Percentiles rank a stretch among this genome's conserved stretches.
These are phyloP conservation scores for Lagopus muta DNA, from an alignment of 2,113 vertebrate species.

Conservation along the genomic window DNA sequence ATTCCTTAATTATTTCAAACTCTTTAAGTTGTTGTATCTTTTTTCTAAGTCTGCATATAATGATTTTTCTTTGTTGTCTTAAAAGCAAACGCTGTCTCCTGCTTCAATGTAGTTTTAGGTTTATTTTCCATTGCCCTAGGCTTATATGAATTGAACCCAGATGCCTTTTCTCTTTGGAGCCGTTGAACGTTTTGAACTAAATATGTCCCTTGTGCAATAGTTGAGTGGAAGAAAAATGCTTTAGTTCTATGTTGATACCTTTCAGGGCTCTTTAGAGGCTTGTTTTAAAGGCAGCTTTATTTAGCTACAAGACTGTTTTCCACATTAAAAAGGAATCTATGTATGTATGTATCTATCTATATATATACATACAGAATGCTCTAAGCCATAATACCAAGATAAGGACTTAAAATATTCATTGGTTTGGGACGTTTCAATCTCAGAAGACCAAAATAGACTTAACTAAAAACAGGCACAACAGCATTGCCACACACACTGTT, in stretches of 20 bases:
- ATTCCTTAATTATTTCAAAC: not conserved
- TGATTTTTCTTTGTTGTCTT: not conserved
- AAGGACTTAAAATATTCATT: not conserved
- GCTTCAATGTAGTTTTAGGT: not conserved
- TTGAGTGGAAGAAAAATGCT: conserved; percentile 34
- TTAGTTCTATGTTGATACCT: not conserved
- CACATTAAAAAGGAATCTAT: not conserved
- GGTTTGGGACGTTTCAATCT: not conserved
- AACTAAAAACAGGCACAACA: not conserved
- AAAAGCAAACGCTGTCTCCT: not conserved
- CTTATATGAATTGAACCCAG: conserved; percentile 40
- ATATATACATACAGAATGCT: not conserved
- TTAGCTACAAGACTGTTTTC: not conserved
- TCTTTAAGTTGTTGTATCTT: not conserved
- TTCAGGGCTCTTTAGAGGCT: not conserved
- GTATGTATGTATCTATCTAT: too few relatives aligned
- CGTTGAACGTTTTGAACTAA: conserved; percentile 12
- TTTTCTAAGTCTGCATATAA: not conserved
- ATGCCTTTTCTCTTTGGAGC: conserved; percentile 41
- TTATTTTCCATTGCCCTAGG: not conserved
- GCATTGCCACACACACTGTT: not conserved
- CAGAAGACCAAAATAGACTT: not conserved
- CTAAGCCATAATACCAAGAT: not conserved
- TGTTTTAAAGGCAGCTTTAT: conserved; percentile 1
- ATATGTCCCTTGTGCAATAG: conserved; percentile 27